Conservation (phyloP, 2,888 invertebrate genomes). For the Agrochola circellaris region DNA sequence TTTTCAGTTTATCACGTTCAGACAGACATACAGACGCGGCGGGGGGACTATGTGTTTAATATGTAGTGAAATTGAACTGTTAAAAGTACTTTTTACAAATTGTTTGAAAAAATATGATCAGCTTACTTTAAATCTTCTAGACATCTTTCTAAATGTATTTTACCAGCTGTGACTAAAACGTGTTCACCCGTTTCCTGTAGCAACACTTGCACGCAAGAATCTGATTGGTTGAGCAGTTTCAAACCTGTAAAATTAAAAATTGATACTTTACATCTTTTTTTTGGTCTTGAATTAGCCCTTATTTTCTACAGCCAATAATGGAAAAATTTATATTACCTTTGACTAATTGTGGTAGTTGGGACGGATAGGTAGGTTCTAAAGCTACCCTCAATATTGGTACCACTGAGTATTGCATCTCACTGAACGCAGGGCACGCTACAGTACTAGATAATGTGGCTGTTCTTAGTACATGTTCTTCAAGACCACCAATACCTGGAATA, state of each 20-base stretch:
- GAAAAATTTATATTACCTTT: constrained; percentile 83
- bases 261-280: too few relatives aligned
- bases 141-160: constrained; percentile 99
- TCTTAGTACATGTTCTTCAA: constrained; percentile 96
- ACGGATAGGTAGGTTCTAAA: constrained; percentile 95
- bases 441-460: constrained; percentile 97
- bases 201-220: constrained; percentile 97
- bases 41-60: too few relatives aligned
- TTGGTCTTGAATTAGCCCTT: constrained; percentile 8
- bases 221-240: constrained; percentile 97
- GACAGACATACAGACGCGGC: too few relatives aligned
- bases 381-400: constrained; percentile 98
- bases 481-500: constrained; percentile 94
- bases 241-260: constrained; percentile 90
- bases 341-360: constrained; percentile 94
- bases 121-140: constrained; percentile 95
- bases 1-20: too few relatives aligned
- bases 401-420: constrained; percentile 94
- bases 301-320: background rate
- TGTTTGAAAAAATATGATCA: background rate
- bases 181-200: constrained; percentile 98
- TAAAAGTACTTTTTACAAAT: background rate
- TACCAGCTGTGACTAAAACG: constrained; percentile 98
- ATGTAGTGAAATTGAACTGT: background rate
- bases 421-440: constrained; percentile 96